phyloP scores from a whole-genome alignment of 2,797 vertebrate species.

The Pangasius djambal region DNA sequence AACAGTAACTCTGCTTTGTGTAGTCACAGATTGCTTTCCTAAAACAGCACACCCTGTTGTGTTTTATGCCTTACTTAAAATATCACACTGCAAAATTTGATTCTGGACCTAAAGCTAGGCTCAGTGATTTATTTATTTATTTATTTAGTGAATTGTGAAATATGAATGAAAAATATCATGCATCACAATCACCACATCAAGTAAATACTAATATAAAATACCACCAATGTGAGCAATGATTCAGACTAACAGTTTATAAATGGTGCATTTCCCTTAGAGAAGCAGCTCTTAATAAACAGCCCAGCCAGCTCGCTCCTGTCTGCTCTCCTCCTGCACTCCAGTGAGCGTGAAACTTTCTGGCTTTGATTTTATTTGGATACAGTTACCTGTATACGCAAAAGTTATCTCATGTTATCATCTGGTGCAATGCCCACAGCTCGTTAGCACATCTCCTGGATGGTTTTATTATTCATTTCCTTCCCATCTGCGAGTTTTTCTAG shows the following conservation, averaged over 20 bases:
- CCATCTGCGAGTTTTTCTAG: conserved; percentile 64
- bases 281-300: background rate
- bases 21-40: background rate
- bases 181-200: background rate
- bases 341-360: conserved; percentile 61
- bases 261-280: background rate
- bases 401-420: conserved; percentile 65
- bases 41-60: background rate
- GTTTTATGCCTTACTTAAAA: background rate
- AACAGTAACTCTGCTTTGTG: background rate
- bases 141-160: background rate
- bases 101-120: background rate
- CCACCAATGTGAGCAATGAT: background rate
- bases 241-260: background rate
- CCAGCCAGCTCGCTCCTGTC: conserved; percentile 8
- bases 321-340: conserved; percentile 44
- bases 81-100: background rate
- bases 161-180: background rate
- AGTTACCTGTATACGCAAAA: conserved; percentile 66
- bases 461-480: conserved; percentile 63
- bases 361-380: conserved; percentile 63
- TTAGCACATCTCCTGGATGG: conserved; percentile 66
- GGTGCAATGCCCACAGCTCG: conserved; percentile 59
- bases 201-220: background rate
- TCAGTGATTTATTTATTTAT: background rate